Evolutionary conservation across 2,797 vertebrate species (phyloP), one percentile per base, ranked within the genome.

Genomic region (Clamator glandarius): DNA sequence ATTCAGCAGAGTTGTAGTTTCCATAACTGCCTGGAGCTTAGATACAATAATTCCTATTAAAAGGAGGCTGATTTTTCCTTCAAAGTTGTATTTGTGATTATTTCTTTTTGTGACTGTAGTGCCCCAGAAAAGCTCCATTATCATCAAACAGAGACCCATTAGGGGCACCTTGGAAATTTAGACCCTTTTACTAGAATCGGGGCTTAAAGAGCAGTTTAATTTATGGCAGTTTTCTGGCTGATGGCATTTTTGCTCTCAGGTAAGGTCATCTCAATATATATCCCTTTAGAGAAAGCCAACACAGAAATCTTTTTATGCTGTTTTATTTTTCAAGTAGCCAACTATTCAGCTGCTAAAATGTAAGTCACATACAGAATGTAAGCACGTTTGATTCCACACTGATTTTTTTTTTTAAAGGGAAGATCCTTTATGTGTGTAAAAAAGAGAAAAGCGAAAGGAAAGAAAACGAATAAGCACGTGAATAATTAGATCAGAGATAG

Each of bases 401-500:
- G 35, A 14, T 92, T 95, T 92, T 96, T 95, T 93, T 95, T 92
- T 96, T 95, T 96, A 91, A 94, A 94, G 92, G 89, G 51, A 95
- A 96, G 75, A 90, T 90, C 90, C 91, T 97, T 97, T 97, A 85
- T 97, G 82, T 89, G 80, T 70, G 41, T 73, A 86, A 92, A 82
- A 97, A 95, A 84, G 79, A 95, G 89, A 87, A 93, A 93, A 95
- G 91, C 50, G 72, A 89, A 91, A 89, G 79, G 46, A 88, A 95
- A 87, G 90, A 83, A 89, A 96, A 83, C 33, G 62, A 92, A 98
- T 92, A 97, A 97, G 97, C 92, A 81, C 89, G 94, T 92, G 95
- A 97, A 97, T 98, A 98, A 99, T 99, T 98, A 98, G 98, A 98
- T 98, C 98, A 98, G 98, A 98, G 97, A 98, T 97, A 97, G 97